A percentile compares a stretch with the other conserved stretches of the same genome.
Evolutionary conservation across 2,113 vertebrate species (phyloP).

Genomic region (Mastomys coucha): DNA sequence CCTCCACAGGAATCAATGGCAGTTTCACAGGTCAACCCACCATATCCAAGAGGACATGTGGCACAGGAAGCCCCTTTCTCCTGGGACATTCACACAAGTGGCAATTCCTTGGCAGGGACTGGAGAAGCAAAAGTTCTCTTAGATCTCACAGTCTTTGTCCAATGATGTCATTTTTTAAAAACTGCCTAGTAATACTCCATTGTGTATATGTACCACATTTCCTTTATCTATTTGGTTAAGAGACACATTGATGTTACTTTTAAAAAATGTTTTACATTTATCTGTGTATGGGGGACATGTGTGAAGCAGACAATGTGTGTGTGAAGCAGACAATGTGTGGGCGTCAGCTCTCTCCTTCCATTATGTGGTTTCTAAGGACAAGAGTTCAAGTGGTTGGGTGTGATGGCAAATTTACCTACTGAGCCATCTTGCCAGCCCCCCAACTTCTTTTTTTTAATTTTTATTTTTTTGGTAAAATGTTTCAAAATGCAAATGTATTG

Average conservation of each 20-base stretch:
- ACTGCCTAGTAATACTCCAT: neutral
- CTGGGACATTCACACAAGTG: too few species aligned
- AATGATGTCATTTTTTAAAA: too few species aligned
- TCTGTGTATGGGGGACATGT: neutral
- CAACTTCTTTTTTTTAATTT: neutral
- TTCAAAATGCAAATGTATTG: neutral
- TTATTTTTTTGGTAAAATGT: neutral
- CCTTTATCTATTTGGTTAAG: neutral
- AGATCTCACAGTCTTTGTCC: too few species aligned
- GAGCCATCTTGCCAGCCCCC: neutral
- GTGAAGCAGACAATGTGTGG: neutral
- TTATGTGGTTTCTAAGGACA: neutral
- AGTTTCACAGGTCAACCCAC: too few species aligned
- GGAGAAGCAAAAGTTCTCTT: too few species aligned
- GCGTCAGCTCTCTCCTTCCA: neutral
- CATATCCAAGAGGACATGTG: too few species aligned
- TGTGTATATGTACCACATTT: neutral
- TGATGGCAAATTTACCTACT: neutral
- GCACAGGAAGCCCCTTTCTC: too few species aligned
- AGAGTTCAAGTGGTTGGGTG: neutral
- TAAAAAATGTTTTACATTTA: neutral
- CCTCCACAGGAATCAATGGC: too few species aligned
- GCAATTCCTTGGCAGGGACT: too few species aligned
- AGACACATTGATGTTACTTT: neutral
- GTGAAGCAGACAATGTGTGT: neutral